phyloP scores from a whole-genome alignment of 2,888 invertebrate genomes.

The Calameuta pallipes region DNA sequence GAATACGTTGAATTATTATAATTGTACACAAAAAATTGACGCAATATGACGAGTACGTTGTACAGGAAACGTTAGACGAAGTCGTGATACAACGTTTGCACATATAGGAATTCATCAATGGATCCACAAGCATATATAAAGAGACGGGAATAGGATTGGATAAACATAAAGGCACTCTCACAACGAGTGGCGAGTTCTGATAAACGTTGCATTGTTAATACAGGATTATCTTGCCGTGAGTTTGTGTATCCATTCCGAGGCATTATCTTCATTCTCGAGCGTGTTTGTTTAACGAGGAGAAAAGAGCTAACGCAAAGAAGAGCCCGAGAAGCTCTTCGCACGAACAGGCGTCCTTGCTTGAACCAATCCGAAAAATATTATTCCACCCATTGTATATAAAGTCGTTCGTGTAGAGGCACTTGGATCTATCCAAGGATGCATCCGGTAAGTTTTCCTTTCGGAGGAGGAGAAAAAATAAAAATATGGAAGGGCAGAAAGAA shows the following conservation, averaged over 20 bases:
- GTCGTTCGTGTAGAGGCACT: neutral
- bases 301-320: neutral
- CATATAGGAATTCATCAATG: too few species aligned
- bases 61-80: too few species aligned
- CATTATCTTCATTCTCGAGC: neutral
- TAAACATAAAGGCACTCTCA: conserved; percentile 30
- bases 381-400: neutral
- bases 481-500: neutral
- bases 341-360: neutral
- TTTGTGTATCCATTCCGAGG: neutral
- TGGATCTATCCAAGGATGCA: neutral
- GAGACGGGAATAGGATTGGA: conserved; percentile 31
- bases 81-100: too few species aligned
- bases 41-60: too few species aligned
- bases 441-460: neutral
- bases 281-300: neutral
- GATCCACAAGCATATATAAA: neutral
- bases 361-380: neutral
- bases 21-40: neutral
- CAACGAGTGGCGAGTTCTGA: conserved; percentile 27
- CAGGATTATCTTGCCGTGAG: conserved; percentile 37
- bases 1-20: neutral
- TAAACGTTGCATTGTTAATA: conserved; percentile 43
- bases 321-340: neutral
- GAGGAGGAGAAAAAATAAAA: neutral